phyloP scores from a whole-genome alignment of 1,140 invertebrate species.

The Atta colombica region DNA sequence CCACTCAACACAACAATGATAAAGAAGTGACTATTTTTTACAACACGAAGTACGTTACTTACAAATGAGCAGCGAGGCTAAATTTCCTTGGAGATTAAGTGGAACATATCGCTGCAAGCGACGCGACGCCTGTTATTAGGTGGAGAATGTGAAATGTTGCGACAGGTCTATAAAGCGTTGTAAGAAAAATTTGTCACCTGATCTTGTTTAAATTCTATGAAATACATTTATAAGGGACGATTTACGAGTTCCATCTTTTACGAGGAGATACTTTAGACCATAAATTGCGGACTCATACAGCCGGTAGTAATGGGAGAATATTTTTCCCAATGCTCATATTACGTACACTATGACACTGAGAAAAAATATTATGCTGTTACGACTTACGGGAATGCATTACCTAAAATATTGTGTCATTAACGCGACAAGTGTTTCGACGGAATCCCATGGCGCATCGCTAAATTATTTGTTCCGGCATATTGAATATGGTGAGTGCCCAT shows the following conservation, averaged over 20 bases:
- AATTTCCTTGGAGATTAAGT: slow-evolving; percentile 61
- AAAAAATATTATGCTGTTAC: slow-evolving; percentile 58
- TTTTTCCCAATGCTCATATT: slow-evolving; percentile 70
- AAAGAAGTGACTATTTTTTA: slow-evolving; percentile 43
- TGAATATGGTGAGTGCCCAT: neutral
- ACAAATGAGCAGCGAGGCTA: slow-evolving; percentile 32
- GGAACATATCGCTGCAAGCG: slow-evolving; percentile 46
- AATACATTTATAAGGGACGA: slow-evolving; percentile 68
- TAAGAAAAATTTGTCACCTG: slow-evolving; percentile 57
- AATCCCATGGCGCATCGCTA: slow-evolving; percentile 20
- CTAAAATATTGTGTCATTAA: slow-evolving; percentile 63
- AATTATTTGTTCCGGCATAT: slow-evolving; percentile 51
- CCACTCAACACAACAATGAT: slow-evolving; percentile 28
- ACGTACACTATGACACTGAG: slow-evolving; percentile 52
- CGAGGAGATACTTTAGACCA: slow-evolving; percentile 55
- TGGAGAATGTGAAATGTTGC: slow-evolving; percentile 62
- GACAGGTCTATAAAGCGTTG: slow-evolving; percentile 58
- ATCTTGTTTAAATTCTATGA: slow-evolving; percentile 72
- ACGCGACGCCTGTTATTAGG: slow-evolving; percentile 50
- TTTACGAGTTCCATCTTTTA: slow-evolving; percentile 58
- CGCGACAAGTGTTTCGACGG: slow-evolving; percentile 42
- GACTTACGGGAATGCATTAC: slow-evolving; percentile 58
- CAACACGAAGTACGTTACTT: slow-evolving; percentile 16
- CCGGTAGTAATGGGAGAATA: slow-evolving; percentile 69
- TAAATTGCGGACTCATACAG: slow-evolving; percentile 65